Evolutionary conservation across 2,888 invertebrate species (phyloP).

Genomic region (Muschampia plurimacula): DNA sequence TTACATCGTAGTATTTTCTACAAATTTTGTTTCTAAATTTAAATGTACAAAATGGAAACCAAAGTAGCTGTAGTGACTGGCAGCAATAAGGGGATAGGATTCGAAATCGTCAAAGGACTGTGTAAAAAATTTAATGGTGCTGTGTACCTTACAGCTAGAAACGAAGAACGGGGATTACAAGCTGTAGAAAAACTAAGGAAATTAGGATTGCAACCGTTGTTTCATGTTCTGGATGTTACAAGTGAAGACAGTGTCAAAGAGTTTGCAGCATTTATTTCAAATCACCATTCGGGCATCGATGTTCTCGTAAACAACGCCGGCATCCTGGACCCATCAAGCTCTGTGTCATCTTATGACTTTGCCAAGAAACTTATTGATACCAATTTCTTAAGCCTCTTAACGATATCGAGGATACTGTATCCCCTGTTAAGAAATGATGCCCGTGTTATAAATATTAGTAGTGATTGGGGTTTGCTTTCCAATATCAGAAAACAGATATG

Average conservation of each 20-base stretch:
- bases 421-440: slow-evolving; percentile 89
- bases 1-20: slow-evolving; percentile 66
- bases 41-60: slow-evolving; percentile 80
- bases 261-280: slow-evolving; percentile 86
- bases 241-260: slow-evolving; percentile 86
- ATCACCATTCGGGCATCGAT: slow-evolving; percentile 89
- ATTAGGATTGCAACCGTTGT: slow-evolving; percentile 85
- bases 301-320: slow-evolving; percentile 92
- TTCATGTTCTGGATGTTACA: slow-evolving; percentile 90
- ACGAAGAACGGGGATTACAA: slow-evolving; percentile 85
- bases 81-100: slow-evolving; percentile 78
- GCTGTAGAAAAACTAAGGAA: slow-evolving; percentile 87
- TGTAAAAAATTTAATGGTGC: slow-evolving; percentile 89
- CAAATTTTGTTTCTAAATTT: slow-evolving; percentile 61
- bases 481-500: slow-evolving; percentile 78
- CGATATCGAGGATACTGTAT: slow-evolving; percentile 88
- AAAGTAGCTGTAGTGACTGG: slow-evolving; percentile 83
- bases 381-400: slow-evolving; percentile 89
- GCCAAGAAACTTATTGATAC: slow-evolving; percentile 89
- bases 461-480: slow-evolving; percentile 83
- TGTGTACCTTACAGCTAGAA: slow-evolving; percentile 90
- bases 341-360: slow-evolving; percentile 88
- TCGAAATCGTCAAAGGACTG: slow-evolving; percentile 83
- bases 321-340: slow-evolving; percentile 87
- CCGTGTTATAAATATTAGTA: slow-evolving; percentile 91